Evolutionary conservation across 2,797 vertebrate genomes (phyloP).

Genomic region (Xiphorhynchus erythropygius): DNA sequence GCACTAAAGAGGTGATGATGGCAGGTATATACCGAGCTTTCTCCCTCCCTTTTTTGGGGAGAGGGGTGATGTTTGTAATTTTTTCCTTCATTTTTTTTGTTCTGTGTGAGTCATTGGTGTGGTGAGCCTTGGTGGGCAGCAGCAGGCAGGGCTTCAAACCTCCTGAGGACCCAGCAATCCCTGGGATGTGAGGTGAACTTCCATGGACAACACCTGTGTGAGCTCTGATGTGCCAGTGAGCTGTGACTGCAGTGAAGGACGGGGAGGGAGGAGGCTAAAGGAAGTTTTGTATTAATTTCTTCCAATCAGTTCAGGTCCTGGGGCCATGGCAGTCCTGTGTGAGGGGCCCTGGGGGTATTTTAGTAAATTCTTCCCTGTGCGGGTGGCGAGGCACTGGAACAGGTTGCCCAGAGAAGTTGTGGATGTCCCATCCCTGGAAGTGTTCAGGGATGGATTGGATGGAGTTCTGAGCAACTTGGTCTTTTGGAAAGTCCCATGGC

Average conservation of each 20-base stretch:
- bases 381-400: background rate
- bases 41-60: background rate
- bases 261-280: fast-evolving
- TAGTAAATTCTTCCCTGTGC: background rate
- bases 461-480: fast-evolving
- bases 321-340: fast-evolving
- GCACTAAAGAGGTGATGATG: background rate
- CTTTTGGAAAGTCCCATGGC: no score
- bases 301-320: background rate
- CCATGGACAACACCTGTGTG: background rate
- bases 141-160: background rate
- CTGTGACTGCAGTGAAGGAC: fast-evolving
- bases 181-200: background rate
- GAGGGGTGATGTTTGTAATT: background rate
- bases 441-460: background rate
- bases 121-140: background rate
- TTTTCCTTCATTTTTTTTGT: fast-evolving
- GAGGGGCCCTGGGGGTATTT: background rate
- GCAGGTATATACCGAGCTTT: background rate
- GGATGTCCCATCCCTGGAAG: background rate
- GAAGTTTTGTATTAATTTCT: background rate
- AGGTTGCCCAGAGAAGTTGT: background rate
- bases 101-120: background rate
- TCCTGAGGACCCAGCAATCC: background rate
- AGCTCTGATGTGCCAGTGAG: background rate